Evolutionary conservation across 2,113 vertebrate species (phyloP).

Genomic region (Gadus macrocephalus): DNA sequence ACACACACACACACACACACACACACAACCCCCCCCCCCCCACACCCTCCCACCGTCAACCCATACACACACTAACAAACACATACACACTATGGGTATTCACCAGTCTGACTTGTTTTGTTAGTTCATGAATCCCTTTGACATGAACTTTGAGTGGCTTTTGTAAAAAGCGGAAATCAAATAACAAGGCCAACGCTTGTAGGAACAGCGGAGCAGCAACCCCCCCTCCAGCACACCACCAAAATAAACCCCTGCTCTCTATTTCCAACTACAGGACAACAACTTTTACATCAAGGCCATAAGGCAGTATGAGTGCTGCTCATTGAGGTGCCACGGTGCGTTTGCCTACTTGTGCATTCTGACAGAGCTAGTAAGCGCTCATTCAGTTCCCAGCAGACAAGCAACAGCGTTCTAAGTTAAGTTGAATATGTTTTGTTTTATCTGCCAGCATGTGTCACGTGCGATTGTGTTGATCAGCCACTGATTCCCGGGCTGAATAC

Average conservation of each 20-base stretch:
- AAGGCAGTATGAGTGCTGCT: conserved; percentile 57
- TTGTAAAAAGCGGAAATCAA: conserved; percentile 69
- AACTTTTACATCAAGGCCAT: conserved; percentile 70
- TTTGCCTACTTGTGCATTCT: conserved; percentile 49
- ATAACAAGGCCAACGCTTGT: conserved; percentile 55
- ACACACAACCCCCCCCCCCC: too few relatives aligned
- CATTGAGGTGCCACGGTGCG: conserved; percentile 51
- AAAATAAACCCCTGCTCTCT: conserved; percentile 64
- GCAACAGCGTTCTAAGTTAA: conserved; percentile 54
- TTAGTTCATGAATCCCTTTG: conserved; percentile 67
- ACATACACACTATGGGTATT: conserved; percentile 43
- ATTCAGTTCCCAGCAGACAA: conserved; percentile 55
- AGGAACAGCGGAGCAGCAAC: conserved; percentile 53
- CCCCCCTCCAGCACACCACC: conserved; percentile 64
- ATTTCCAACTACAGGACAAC: conserved; percentile 69
- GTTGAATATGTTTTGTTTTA: conserved; percentile 38
- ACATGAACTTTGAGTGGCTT: conserved; percentile 67
- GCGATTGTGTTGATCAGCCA: conserved; percentile 60
- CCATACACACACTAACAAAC: conserved; percentile 35
- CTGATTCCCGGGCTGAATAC: conserved; percentile 39
- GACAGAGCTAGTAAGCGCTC: conserved; percentile 48
- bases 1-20: conserved; percentile 15
- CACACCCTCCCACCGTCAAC: not conserved
- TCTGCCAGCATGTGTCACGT: conserved; percentile 58
- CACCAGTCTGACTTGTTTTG: conserved; percentile 68